phyloP scores from a whole-genome alignment of 2,113 vertebrate species.

The Protomyctophum bolini region DNA sequence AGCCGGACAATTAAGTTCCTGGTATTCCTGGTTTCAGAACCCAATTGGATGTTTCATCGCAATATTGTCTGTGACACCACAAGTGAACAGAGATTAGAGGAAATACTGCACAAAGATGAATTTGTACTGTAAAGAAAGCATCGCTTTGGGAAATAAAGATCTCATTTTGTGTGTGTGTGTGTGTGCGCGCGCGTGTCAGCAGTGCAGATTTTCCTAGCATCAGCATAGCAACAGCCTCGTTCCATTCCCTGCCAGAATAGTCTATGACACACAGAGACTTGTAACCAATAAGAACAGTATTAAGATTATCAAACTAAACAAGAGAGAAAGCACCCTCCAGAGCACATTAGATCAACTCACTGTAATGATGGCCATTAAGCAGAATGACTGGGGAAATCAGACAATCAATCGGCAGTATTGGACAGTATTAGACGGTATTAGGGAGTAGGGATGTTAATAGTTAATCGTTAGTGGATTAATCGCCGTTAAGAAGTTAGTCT shows the following conservation, averaged over 20 bases:
- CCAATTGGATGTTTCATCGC: constrained; percentile 4
- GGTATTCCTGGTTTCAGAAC: background rate
- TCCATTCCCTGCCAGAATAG: constrained; percentile 69
- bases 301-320: constrained; percentile 52
- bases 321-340: constrained; percentile 45
- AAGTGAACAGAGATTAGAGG: constrained; percentile 26
- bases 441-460: background rate
- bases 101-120: constrained; percentile 22
- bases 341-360: constrained; percentile 40
- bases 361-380: constrained; percentile 46
- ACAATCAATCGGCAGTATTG: constrained; percentile 38
- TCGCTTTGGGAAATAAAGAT: constrained; percentile 64
- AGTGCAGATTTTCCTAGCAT: constrained; percentile 70
- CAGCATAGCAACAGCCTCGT: constrained; percentile 77
- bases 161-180: constrained; percentile 54
- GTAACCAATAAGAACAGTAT: constrained; percentile 75
- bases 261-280: constrained; percentile 68
- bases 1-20: too few species aligned
- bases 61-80: constrained; percentile 2
- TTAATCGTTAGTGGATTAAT: too few species aligned
- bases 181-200: constrained; percentile 50
- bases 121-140: constrained; percentile 30
- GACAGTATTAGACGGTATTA: constrained; percentile 11
- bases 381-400: constrained; percentile 40
- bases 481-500: too few species aligned